phyloP scores from a whole-genome alignment of 2,797 vertebrate genomes.

The Sebastes taczanowskii region DNA sequence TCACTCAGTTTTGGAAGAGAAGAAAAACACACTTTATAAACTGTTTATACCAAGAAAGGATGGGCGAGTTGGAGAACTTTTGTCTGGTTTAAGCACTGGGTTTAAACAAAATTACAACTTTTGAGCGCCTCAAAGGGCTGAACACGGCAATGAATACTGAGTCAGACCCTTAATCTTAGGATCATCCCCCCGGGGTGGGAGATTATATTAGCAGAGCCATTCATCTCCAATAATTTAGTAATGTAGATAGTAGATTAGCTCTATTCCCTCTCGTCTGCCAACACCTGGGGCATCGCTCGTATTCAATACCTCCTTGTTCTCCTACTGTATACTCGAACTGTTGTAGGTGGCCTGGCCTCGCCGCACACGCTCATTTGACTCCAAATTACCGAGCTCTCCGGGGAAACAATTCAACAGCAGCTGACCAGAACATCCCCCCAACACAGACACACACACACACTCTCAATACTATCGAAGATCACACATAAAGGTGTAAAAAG shows the following conservation, averaged over 20 bases:
- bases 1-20: not conserved
- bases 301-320: slow-evolving; percentile 73
- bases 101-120: slow-evolving; percentile 74
- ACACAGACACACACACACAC: not conserved
- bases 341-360: slow-evolving; percentile 69
- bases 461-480: slow-evolving; percentile 44
- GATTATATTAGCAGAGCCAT: slow-evolving; percentile 83
- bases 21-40: not conserved
- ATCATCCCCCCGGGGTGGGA: slow-evolving; percentile 75
- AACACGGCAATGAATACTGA: slow-evolving; percentile 70
- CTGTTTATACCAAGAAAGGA: slow-evolving; percentile 24
- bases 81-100: slow-evolving; percentile 38
- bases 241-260: slow-evolving; percentile 82
- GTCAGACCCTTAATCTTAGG: slow-evolving; percentile 77
- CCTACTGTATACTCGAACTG: slow-evolving; percentile 56
- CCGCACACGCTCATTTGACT: slow-evolving; percentile 67
- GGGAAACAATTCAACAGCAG: slow-evolving; percentile 54
- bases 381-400: slow-evolving; percentile 58
- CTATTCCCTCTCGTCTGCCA: slow-evolving; percentile 76
- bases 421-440: slow-evolving; percentile 57
- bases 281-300: slow-evolving; percentile 70
- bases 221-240: slow-evolving; percentile 84
- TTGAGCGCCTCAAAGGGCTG: slow-evolving; percentile 58
- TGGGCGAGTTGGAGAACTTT: slow-evolving; percentile 42
- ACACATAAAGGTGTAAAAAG: slow-evolving; percentile 66